Evolutionary conservation across 2,797 vertebrate genomes (phyloP).

Genomic region (Liparis tanakae): DNA sequence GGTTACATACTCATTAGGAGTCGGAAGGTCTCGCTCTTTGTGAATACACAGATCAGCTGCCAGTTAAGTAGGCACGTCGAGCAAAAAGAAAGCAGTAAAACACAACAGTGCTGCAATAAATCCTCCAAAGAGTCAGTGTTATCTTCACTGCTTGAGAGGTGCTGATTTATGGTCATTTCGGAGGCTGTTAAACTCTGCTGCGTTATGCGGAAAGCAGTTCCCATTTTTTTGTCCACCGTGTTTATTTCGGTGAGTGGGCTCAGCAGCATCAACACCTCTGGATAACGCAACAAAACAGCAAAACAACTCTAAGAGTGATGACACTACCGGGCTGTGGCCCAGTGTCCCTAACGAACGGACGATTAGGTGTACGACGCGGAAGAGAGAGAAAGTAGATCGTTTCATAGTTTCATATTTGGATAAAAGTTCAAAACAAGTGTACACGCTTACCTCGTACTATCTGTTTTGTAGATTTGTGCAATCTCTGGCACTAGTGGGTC

Average conservation of each 20-base stretch:
- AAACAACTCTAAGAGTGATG: not conserved
- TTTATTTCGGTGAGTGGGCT: no score
- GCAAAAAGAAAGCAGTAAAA: not conserved
- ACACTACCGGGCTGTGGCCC: no score
- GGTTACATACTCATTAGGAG: slow-evolving; percentile 44
- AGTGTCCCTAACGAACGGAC: not conserved
- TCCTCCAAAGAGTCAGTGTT: not conserved
- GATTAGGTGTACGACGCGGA: not conserved
- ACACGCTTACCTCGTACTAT: slow-evolving; percentile 83
- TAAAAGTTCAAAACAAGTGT: accelerated
- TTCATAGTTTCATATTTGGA: not conserved
- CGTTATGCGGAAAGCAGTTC: not conserved
- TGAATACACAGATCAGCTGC: not conserved
- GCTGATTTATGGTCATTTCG: no score
- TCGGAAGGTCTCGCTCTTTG: not conserved
- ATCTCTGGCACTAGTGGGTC: slow-evolving; percentile 90
- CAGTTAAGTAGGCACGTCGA: not conserved
- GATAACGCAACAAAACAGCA: not conserved
- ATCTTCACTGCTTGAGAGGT: no score
- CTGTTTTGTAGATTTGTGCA: slow-evolving; percentile 89
- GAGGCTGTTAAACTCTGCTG: not conserved
- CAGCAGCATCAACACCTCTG: not conserved
- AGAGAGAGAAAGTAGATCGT: not conserved
- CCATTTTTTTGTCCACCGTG: not conserved
- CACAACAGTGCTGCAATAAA: not conserved